Evolutionary conservation across 2,797 vertebrate species (phyloP).

Genomic region (Sebastolobus alascanus): DNA sequence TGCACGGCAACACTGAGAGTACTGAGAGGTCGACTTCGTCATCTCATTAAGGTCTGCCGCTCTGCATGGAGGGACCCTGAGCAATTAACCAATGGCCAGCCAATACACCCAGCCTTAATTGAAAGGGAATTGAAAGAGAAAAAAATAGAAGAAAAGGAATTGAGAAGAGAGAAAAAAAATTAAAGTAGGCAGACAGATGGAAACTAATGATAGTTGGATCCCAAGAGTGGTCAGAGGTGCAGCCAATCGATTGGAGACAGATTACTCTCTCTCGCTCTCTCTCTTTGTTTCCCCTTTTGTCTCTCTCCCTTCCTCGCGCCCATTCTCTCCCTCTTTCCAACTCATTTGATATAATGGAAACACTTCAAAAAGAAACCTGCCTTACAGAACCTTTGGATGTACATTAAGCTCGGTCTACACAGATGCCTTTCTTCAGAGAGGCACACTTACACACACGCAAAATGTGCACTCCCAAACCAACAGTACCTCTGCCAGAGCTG

Average conservation of each 20-base stretch:
- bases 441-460: not conserved
- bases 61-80: conserved; percentile 62
- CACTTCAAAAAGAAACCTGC: conserved; percentile 55
- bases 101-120: conserved; percentile 80
- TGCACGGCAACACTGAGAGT: not conserved
- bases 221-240: conserved; percentile 82
- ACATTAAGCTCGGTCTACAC: conserved; percentile 34
- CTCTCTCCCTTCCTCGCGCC: conserved; percentile 1
- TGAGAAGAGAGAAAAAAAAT: conserved; percentile 67
- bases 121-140: conserved; percentile 79
- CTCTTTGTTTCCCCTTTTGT: conserved; percentile 50
- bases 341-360: conserved; percentile 76
- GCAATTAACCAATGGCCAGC: conserved; percentile 78
- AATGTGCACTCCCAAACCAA: conserved; percentile 10
- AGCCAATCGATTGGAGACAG: conserved; percentile 82
- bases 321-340: conserved; percentile 43
- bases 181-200: conserved; percentile 77
- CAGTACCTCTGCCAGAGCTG: conserved; percentile 9
- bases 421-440: conserved; percentile 23
- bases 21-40: conserved; percentile 13
- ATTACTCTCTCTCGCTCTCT: conserved; percentile 76
- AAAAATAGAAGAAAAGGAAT: conserved; percentile 71
- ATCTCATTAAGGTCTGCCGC: conserved; percentile 54
- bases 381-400: conserved; percentile 39
- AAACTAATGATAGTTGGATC: conserved; percentile 83